phyloP scores from a whole-genome alignment of 2,113 vertebrate species.

The Eira barbara region DNA sequence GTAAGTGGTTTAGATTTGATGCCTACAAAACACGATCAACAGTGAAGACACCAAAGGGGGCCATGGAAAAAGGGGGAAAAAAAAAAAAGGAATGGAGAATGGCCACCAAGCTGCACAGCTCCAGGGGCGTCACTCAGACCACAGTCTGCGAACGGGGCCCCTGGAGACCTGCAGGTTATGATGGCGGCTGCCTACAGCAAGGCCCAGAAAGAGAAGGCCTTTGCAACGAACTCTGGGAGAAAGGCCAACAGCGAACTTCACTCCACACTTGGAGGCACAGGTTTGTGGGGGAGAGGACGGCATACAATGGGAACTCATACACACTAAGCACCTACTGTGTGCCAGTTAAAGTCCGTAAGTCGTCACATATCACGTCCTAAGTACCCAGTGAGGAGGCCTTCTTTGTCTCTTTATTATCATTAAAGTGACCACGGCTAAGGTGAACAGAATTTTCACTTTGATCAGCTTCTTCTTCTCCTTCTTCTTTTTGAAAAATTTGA shows the following conservation, averaged over 20 bases:
- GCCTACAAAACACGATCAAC: not conserved
- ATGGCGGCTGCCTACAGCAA: fast-evolving
- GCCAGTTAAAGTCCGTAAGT: not conserved
- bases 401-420: not conserved
- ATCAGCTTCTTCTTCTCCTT: not conserved
- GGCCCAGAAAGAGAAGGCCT: not conserved
- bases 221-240: not conserved
- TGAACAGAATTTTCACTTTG: not conserved
- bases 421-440: not conserved
- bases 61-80: no score
- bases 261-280: not conserved
- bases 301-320: fast-evolving
- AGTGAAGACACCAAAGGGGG: not conserved
- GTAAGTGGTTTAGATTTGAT: not conserved
- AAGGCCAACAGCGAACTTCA: not conserved
- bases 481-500: not conserved
- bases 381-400: not conserved
- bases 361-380: not conserved
- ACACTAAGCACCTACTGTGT: no score
- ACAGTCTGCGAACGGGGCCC: fast-evolving
- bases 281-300: fast-evolving
- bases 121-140: fast-evolving
- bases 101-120: not conserved
- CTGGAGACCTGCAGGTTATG: fast-evolving
- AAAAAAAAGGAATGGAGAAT: not conserved